Evolutionary conservation across 2,113 vertebrate species (phyloP), one percentile per base, ranked within the genome.

Genomic region (Entelurus aequoreus): DNA sequence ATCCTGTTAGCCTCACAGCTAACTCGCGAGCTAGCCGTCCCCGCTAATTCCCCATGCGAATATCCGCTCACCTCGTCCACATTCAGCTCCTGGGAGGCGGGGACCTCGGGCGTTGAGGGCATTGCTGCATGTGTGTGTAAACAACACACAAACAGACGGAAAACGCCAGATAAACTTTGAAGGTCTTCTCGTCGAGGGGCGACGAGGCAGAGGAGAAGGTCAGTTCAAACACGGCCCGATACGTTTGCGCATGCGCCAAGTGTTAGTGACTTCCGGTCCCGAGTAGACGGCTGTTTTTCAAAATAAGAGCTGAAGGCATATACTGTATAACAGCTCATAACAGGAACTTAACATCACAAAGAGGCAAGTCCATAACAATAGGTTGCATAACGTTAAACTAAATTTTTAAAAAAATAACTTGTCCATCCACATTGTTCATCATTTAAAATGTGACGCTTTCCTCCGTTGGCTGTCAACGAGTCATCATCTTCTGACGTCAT

Each of bases 31-130:
- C 60, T 48, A 14, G 54, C 40, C 35, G 6, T 37, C 7, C 10
- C 0, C 13, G 37, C 0, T 40, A 2, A 19, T 50, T 50, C 3
- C 58, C 47, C 9, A 16, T 14, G 54, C 6, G 5, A 4, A 37
- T 9, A 2, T 5, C 13, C 3, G 63, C 92, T 92, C 86, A 97
- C 95, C 92, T 98, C 95, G 9, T 84, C 89, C 68, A 95, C 94
- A 1, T 88, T 92, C 55, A 99, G 90, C 62, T 99, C 94, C 81
- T 94, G 86, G 64, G 89, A 11, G 3, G 89, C 49, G 4, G 96
- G 95, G 8, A 97, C 15, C 15, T 91, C 88, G 77, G 91, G 37
- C 36, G 81, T 74, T 2, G 83, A 80, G 16, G 94, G 85, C 94
- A 97, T 97, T 82, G 79, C 77, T 74, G 40, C 8, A 28, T 37